phyloP scores from a whole-genome alignment of 2,888 invertebrate genomes.

The Leucophenga maculata region DNA sequence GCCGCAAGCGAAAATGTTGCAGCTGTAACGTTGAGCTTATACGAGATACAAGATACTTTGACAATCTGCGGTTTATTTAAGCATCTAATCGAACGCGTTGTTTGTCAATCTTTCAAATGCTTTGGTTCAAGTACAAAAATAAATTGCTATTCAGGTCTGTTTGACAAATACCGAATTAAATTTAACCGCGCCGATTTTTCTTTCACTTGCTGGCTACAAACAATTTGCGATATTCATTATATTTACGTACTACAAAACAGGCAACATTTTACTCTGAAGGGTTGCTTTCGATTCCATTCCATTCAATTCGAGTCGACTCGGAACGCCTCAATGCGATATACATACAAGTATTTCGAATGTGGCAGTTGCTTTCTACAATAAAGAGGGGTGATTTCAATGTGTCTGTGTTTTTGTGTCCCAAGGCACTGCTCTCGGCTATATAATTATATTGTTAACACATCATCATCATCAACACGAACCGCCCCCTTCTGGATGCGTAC shows the following conservation, averaged over 20 bases:
- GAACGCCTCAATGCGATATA: not conserved
- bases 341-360: slow-evolving; percentile 22
- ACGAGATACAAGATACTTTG: not conserved
- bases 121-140: too few relatives aligned
- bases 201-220: too few relatives aligned
- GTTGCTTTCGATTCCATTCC: not conserved
- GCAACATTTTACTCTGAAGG: not conserved
- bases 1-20: too few relatives aligned
- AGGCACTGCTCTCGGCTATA: slow-evolving; percentile 59
- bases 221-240: not conserved
- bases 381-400: slow-evolving; percentile 53
- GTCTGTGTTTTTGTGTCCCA: slow-evolving; percentile 41
- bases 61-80: slow-evolving; percentile 4
- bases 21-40: too few relatives aligned
- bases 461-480: slow-evolving; percentile 61
- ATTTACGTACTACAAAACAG: not conserved
- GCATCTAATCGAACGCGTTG: not conserved
- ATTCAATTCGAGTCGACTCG: slow-evolving; percentile 13
- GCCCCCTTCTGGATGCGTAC: slow-evolving; percentile 32
- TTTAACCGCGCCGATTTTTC: too few relatives aligned
- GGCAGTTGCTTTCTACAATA: too few relatives aligned
- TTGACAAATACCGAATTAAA: too few relatives aligned
- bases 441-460: slow-evolving; percentile 71
- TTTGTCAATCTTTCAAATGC: too few relatives aligned
- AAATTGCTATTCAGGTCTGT: too few relatives aligned